Conservation (phyloP, 2,888 invertebrate genomes). For the Crossocerus cetratus region DNA sequence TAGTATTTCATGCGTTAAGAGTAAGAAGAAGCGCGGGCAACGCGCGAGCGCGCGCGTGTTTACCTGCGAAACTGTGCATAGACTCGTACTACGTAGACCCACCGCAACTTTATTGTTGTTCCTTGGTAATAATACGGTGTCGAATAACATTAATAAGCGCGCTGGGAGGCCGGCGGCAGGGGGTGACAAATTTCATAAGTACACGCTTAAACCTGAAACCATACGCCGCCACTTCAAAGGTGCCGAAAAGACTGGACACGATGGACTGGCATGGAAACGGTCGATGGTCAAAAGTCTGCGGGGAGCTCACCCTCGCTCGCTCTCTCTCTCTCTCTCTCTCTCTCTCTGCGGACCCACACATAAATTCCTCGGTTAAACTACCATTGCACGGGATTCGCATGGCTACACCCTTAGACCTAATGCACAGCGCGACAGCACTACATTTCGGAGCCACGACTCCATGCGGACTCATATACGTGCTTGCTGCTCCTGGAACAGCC, state of each 20-base stretch:
- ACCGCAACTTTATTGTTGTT: slow-evolving; percentile 7
- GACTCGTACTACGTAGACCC: neutral
- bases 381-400: slow-evolving; percentile 57
- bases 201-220: slow-evolving; percentile 45
- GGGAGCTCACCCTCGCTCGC: slow-evolving; percentile 27
- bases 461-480: slow-evolving; percentile 11
- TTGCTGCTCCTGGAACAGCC: slow-evolving; percentile 5
- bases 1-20: slow-evolving; percentile 2
- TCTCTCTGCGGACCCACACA: slow-evolving; percentile 36
- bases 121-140: slow-evolving; percentile 39
- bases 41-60: no score
- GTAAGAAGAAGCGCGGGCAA: neutral
- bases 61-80: neutral
- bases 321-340: slow-evolving; percentile 8
- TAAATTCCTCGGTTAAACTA: slow-evolving; percentile 56
- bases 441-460: slow-evolving; percentile 41
- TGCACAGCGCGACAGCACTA: slow-evolving; percentile 46
- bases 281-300: slow-evolving; percentile 55
- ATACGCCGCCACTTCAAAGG: slow-evolving; percentile 55
- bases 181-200: slow-evolving; percentile 41
- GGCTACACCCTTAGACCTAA: slow-evolving; percentile 60
- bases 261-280: slow-evolving; percentile 25
- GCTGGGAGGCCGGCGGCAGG: slow-evolving; percentile 3
- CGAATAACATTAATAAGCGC: slow-evolving; percentile 40
- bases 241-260: slow-evolving; percentile 43